A percentile compares a stretch with the other conserved stretches of the same genome.
phyloP scores from a whole-genome alignment of 2,797 vertebrate genomes.

The Thaleichthys pacificus region DNA sequence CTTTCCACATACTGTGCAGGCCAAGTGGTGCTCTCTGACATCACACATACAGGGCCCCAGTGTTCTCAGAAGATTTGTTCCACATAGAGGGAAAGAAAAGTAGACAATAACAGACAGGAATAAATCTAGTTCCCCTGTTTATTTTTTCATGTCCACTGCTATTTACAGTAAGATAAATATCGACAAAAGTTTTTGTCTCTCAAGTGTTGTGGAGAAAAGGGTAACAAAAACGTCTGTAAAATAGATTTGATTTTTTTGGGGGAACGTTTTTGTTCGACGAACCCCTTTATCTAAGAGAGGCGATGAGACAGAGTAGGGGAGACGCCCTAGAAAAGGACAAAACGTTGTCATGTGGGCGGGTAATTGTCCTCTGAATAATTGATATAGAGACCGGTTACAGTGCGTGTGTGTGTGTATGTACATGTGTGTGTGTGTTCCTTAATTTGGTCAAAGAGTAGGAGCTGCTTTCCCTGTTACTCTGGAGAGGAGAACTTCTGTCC shows the following conservation, averaged over 20 bases:
- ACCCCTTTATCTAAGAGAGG: slow-evolving; percentile 36
- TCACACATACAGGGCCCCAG: too few relatives aligned
- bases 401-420: slow-evolving; percentile 9
- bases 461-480: neutral
- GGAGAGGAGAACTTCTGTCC: slow-evolving; percentile 23
- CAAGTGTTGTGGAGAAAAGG: too few relatives aligned
- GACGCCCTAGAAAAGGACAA: slow-evolving; percentile 5
- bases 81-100: too few relatives aligned
- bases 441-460: neutral
- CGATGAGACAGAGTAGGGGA: slow-evolving; percentile 33
- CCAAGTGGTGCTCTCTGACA: too few relatives aligned
- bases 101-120: too few relatives aligned
- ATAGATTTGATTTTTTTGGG: neutral
- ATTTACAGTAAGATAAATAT: too few relatives aligned
- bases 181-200: neutral
- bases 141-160: too few relatives aligned
- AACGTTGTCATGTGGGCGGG: slow-evolving; percentile 26
- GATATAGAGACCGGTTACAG: slow-evolving; percentile 22
- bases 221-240: too few relatives aligned
- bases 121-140: neutral
- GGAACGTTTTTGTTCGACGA: slow-evolving; percentile 46
- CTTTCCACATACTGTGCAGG: neutral
- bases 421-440: slow-evolving; percentile 8
- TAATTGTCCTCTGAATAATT: slow-evolving; percentile 54
- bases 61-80: too few relatives aligned